These are phyloP conservation scores for Oxystoma pomonae DNA, from an alignment of 2,888 invertebrate species.

Conservation along the genomic window DNA sequence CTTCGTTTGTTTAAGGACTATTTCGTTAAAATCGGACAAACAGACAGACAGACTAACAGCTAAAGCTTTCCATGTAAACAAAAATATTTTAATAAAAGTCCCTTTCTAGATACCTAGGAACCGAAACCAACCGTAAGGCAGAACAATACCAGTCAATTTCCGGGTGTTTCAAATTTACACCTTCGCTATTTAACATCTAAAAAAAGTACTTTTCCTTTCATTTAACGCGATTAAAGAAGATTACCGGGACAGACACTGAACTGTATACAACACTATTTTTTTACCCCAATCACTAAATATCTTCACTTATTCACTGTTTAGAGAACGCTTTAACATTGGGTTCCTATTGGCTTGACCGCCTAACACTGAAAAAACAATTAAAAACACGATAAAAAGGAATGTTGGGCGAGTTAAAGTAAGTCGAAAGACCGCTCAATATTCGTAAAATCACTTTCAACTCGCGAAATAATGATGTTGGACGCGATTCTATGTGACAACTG, in stretches of 20 bases:
- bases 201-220: background rate
- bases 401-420: background rate
- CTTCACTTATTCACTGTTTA: background rate
- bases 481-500: too few species aligned
- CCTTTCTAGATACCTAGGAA: too few species aligned
- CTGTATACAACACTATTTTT: background rate
- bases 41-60: too few species aligned
- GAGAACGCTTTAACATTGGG: background rate
- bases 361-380: background rate
- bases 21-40: too few species aligned
- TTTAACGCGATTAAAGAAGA: background rate
- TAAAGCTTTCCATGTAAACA: too few species aligned
- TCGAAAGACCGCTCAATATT: background rate
- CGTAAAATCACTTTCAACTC: background rate
- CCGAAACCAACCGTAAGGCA: too few species aligned
- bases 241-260: background rate
- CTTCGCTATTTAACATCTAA: background rate
- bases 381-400: background rate
- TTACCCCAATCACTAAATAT: background rate
- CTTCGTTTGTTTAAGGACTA: too few species aligned
- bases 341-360: background rate
- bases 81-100: too few species aligned
- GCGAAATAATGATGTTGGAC: too few species aligned
- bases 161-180: too few species aligned
- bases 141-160: too few species aligned